phyloP scores from a whole-genome alignment of 2,797 vertebrate species.

The Lutjanus campechanus region DNA sequence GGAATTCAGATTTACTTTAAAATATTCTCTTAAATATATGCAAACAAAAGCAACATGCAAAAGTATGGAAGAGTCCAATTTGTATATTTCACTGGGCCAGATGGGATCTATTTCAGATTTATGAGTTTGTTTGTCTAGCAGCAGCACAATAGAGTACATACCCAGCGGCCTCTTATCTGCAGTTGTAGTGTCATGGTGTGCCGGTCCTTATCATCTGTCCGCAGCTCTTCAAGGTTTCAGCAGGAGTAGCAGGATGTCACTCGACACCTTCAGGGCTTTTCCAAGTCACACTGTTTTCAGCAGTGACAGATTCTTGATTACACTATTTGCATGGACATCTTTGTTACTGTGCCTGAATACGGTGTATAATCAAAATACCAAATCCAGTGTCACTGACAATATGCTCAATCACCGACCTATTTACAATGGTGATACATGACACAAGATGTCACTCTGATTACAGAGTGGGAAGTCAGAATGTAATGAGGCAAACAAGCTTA shows the following conservation, averaged over 20 bases:
- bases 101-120: constrained; percentile 21
- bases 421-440: constrained; percentile 29
- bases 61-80: constrained; percentile 8
- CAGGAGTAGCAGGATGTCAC: constrained; percentile 51
- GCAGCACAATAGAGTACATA: constrained; percentile 43
- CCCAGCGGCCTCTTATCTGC: constrained; percentile 57
- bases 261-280: constrained; percentile 46
- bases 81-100: not conserved
- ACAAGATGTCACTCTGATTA: constrained; percentile 31
- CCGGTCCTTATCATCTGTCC: constrained; percentile 63
- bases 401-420: constrained; percentile 37
- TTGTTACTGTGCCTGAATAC: not conserved
- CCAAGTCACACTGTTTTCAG: constrained; percentile 17
- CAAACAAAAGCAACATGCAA: not conserved
- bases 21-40: not conserved
- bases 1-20: constrained; percentile 2
- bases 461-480: constrained; percentile 29
- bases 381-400: constrained; percentile 22
- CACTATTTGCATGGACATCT: constrained; percentile 25
- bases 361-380: constrained; percentile 24
- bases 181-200: constrained; percentile 57
- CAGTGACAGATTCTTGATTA: constrained; percentile 53
- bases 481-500: constrained; percentile 38
- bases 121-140: constrained; percentile 43
- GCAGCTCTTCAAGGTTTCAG: constrained; percentile 59